These are phyloP conservation scores for Rhinichthys klamathensis DNA, from an alignment of 2,113 vertebrate species.

Conservation along the genomic window DNA sequence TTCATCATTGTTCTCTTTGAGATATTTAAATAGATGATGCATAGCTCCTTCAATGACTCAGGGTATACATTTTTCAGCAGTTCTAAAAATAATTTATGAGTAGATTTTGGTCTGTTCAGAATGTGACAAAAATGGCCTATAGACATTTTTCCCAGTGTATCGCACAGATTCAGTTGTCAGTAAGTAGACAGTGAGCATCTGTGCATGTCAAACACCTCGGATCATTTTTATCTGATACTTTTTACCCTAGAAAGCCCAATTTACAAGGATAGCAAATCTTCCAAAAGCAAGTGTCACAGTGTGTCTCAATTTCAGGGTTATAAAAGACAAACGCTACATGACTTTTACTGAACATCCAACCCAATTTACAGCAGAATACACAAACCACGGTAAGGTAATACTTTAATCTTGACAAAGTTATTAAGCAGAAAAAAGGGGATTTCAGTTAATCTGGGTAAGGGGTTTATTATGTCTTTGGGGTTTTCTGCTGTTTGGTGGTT, in stretches of 20 bases:
- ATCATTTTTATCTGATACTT: slow-evolving; percentile 13
- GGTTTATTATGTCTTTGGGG: slow-evolving; percentile 25
- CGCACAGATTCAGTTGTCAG: slow-evolving; percentile 19
- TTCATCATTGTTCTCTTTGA: slow-evolving; percentile 21
- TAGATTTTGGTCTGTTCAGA: slow-evolving; percentile 6
- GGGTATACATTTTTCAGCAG: slow-evolving; percentile 36
- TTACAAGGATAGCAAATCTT: not conserved
- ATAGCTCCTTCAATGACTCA: slow-evolving; percentile 42
- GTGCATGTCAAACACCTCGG: not conserved
- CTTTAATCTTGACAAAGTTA: slow-evolving; percentile 12
- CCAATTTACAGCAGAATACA: not conserved
- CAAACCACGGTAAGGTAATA: slow-evolving; percentile 4
- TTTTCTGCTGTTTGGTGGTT: not conserved
- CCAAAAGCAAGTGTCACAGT: not conserved
- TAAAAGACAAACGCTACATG: not conserved
- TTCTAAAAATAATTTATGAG: slow-evolving; percentile 33
- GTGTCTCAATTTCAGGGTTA: not conserved
- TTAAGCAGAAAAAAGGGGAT: slow-evolving; percentile 17
- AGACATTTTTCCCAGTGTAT: not conserved
- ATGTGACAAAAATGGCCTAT: slow-evolving; percentile 21
- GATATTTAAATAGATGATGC: slow-evolving; percentile 46
- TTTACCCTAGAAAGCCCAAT: not conserved
- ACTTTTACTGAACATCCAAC: slow-evolving; percentile 12
- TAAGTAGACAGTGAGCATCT: not conserved
- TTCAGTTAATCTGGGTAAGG: slow-evolving; percentile 21